Base-by-base conservation (phyloP, 2,797 vertebrate genomes). In the Emydoidea blandingii region DNA sequence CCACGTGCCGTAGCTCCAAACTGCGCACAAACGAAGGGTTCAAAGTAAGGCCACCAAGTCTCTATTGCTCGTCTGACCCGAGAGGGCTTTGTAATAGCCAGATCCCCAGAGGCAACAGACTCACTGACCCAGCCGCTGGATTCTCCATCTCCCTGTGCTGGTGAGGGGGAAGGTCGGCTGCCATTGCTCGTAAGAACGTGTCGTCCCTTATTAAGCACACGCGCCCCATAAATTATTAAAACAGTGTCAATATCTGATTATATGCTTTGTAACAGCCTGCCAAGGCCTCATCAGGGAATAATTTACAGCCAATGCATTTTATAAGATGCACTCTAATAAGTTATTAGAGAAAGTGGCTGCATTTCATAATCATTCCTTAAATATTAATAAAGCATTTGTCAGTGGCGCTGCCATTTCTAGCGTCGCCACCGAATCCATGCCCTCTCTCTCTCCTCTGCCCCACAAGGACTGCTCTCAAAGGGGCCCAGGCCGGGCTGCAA, bases 271-370 rank as follows among this genome's bases (percentile, higher is more conserved):
- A 15, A 41, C 56, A 10, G 83, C 62, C 79, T 93, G 91, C 91
- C 91, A 86, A 83, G 79, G 54, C 34, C 5, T 57, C 19, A 65
- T 85, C 91, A 23, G 27, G 5, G 10, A 1, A 31, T 93, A 84
- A 93, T 89, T 86, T 86, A 86, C 86, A 52, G 79, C 83, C 83
- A 86, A 41, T 44, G 68, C 79, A 68, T 86, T 89, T 89, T 68
- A 52, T 78, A 89, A 76, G 81, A 86, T 79, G 79, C 76, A 79
- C 89, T 86, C 54, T 89, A 79, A 86, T 79, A 86, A 50, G 56
- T 93, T 82, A 93, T 93, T 89, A 86, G 68, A 89, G 56, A 82
- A 86, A 89, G 91, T 83, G 83, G 83, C 87, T 86, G 72, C 47
- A 44, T 74, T 37, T 82, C 68, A 56, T 72, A 18, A 10, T 31